A percentile compares a stretch with the other conserved stretches of the same genome.
Evolutionary conservation across 2,113 vertebrate genomes (phyloP).

Genomic region (Sorex fumeus): DNA sequence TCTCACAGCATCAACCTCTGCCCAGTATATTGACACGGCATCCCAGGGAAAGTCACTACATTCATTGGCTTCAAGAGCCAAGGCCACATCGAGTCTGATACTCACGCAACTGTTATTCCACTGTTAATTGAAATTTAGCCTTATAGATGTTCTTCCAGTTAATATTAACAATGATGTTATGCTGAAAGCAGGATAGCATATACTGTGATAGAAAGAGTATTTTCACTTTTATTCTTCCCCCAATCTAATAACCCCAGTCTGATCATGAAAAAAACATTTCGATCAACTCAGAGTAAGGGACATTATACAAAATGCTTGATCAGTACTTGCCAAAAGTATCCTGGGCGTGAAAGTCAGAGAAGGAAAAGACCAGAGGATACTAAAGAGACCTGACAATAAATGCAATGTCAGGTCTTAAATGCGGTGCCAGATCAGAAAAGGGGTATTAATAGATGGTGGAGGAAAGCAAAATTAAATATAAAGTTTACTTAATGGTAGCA

Average conservation of each 20-base stretch:
- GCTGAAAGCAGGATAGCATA: neutral
- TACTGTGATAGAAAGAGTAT: neutral
- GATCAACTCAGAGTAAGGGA: slow-evolving; percentile 2
- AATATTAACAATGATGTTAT: neutral
- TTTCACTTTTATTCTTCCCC: neutral
- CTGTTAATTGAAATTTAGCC: neutral
- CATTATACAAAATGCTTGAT: too few relatives aligned
- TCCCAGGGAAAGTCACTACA: neutral
- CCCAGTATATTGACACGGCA: neutral
- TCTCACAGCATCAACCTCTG: neutral
- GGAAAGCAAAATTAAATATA: too few relatives aligned
- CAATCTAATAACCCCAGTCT: neutral
- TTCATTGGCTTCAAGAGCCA: neutral
- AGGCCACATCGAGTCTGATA: neutral
- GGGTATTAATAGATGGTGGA: neutral
- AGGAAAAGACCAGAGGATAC: too few relatives aligned
- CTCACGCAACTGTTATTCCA: neutral
- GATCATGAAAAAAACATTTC: neutral
- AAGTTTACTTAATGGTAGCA: too few relatives aligned
- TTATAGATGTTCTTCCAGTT: neutral
- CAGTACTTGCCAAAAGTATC: too few relatives aligned
- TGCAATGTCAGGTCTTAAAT: neutral
- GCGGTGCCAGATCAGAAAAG: neutral
- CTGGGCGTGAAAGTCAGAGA: too few relatives aligned
- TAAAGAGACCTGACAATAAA: neutral